phyloP scores from a whole-genome alignment of 2,113 vertebrate species.

The Arvicanthis niloticus region DNA sequence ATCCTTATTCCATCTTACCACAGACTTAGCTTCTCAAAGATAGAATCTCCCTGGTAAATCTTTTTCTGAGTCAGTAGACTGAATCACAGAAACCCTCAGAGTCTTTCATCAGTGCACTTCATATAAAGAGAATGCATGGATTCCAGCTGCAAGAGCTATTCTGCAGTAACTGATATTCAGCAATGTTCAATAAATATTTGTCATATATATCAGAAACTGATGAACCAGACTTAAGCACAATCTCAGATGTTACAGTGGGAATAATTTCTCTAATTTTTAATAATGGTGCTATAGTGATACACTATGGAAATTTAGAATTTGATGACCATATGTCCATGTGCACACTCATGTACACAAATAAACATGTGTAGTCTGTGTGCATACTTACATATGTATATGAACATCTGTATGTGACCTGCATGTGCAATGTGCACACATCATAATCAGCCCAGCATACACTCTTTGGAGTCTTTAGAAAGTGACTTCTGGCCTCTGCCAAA shows the following conservation, averaged over 20 bases:
- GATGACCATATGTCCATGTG: not conserved
- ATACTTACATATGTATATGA: no score
- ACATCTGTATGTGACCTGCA: not conserved
- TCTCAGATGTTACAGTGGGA: not conserved
- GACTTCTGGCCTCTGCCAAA: not conserved
- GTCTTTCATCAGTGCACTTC: not conserved
- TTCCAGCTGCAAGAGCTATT: not conserved
- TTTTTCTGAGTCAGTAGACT: slow-evolving; percentile 8
- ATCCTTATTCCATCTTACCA: not conserved
- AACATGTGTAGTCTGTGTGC: not conserved
- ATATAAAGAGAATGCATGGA: not conserved
- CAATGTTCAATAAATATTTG: slow-evolving; percentile 7
- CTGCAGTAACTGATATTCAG: not conserved
- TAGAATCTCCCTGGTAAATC: slow-evolving; percentile 11
- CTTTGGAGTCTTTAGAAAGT: not conserved
- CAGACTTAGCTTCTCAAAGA: not conserved
- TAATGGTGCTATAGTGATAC: not conserved
- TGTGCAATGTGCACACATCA: not conserved
- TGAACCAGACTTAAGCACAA: not conserved
- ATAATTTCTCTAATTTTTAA: slow-evolving; percentile 12
- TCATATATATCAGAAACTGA: not conserved
- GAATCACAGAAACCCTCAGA: not conserved
- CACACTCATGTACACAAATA: not conserved
- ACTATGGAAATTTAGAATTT: not conserved
- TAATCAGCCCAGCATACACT: not conserved